phyloP scores from a whole-genome alignment of 2,888 invertebrate species.

The Netelia inedita region DNA sequence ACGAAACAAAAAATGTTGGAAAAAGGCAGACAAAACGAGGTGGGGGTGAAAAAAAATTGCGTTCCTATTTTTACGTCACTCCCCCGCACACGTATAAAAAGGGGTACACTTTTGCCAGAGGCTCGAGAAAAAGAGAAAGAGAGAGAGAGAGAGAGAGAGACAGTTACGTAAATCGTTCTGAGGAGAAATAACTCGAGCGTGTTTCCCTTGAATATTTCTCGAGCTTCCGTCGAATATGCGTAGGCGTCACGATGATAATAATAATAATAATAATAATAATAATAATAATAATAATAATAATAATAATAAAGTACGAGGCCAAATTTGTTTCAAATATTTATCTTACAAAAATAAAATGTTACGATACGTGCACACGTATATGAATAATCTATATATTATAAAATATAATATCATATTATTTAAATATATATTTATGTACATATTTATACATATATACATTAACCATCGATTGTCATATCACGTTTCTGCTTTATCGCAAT shows the following conservation, averaged over 20 bases:
- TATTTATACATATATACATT: not conserved
- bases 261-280: slow-evolving; percentile 8
- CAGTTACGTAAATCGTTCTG: slow-evolving; percentile 45
- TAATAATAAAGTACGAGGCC: not conserved
- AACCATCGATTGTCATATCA: slow-evolving; percentile 8
- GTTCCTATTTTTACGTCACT: slow-evolving; percentile 43
- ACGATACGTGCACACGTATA: too few species aligned
- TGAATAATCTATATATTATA: too few species aligned
- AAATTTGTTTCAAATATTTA: too few species aligned
- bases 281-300: slow-evolving; percentile 3
- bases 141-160: slow-evolving; percentile 1
- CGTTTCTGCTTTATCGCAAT: not conserved
- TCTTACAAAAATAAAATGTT: too few species aligned
- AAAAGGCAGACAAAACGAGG: not conserved
- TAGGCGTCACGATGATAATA: not conserved
- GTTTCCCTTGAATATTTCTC: slow-evolving; percentile 19
- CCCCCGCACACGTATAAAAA: slow-evolving; percentile 2
- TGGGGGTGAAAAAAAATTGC: slow-evolving; percentile 3
- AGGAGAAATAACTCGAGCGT: slow-evolving; percentile 27
- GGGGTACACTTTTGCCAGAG: not conserved
- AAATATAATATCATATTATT: too few species aligned
- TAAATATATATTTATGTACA: not conserved
- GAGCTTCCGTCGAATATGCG: slow-evolving; percentile 7
- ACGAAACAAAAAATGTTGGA: not conserved
- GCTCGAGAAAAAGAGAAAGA: not conserved